Base-by-base conservation (phyloP, 2,888 invertebrate species). In the Sisyra terminalis region DNA sequence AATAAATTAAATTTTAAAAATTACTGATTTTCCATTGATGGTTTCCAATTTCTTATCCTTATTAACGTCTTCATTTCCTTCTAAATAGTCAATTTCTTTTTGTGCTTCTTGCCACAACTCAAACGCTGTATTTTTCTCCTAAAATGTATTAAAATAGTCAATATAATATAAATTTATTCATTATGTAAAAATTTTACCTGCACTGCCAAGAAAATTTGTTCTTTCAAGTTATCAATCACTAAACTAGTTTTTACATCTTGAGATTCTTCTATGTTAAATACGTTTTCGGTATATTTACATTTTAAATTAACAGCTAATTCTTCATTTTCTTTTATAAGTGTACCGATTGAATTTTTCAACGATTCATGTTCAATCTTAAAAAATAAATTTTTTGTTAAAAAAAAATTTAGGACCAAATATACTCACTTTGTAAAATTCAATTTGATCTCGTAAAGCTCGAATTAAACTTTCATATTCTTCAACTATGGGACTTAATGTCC, bases 31-130 rank as follows among this genome's bases (percentile, higher is more conserved):
- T 7, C 7, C 24, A 7, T 24, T 24, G 3, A 5, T 24, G 24
- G 7, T 5, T 24, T 24, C 24, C n/a, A n/a, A n/a, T n/a, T n/a
- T n/a, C n/a, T n/a, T n/a, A n/a, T n/a, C n/a, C n/a, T n/a, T n/a
- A 7, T 24, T 24, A 24, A 7, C 24, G 3, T 24, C 24, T 24
- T 3, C 7, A 24, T 24, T 24, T 3, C 24, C 24, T 54, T 84
- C 82, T 44, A 83, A 61, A 39, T 69, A 68, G 30, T 73, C 71
- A 39, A 81, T 73, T 0, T 76, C 75, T 53, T 71, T 71, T 46
- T 78, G 64, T 0, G 78, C 71, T 46, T 73, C 73, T 55, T 75
- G 73, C 75, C 80, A 81, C 29, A 83, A 55, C 13, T 73, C 67
- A 37, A 70, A 65, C 2, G 76, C 62, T 0, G 75, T 74, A 40